A percentile compares a stretch with the other conserved stretches of the same genome.
Evolutionary conservation across 2,888 invertebrate genomes (phyloP).

Genomic region (Salticus scenicus): DNA sequence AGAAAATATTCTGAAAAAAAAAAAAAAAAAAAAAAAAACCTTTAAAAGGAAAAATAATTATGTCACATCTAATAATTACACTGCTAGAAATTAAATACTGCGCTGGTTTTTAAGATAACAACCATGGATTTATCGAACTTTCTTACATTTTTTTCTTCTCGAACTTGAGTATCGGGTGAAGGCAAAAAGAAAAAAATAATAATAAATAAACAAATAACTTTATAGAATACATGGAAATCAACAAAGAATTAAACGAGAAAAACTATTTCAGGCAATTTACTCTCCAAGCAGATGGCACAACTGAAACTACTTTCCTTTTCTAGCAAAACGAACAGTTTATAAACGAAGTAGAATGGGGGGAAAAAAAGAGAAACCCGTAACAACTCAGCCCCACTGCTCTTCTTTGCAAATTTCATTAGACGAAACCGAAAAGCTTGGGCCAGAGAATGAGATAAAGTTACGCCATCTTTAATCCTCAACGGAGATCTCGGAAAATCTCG

Average conservation of each 20-base stretch:
- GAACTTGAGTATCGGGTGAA: neutral
- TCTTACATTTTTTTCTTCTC: neutral
- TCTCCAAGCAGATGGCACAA: neutral
- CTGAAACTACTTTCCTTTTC: neutral
- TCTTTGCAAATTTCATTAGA: conserved; percentile 63
- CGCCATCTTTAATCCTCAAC: conserved; percentile 60
- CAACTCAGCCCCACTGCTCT: neutral
- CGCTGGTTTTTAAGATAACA: too few species aligned
- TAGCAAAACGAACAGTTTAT: conserved; percentile 20
- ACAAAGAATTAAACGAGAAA: neutral
- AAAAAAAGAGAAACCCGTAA: neutral
- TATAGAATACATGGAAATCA: neutral
- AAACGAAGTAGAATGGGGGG: conserved; percentile 25
- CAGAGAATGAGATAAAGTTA: conserved; percentile 52
- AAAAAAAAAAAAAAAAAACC: too few species aligned
- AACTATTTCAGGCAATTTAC: neutral
- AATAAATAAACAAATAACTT: neutral
- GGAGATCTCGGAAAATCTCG: conserved; percentile 63
- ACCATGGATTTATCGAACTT: too few species aligned
- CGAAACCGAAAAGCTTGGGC: conserved; percentile 29
- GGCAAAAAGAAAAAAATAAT: neutral
- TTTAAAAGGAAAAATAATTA: too few species aligned
- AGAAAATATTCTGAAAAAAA: too few species aligned
- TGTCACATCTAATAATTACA: too few species aligned
- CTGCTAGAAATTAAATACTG: too few species aligned